Evolutionary conservation across 2,113 vertebrate species (phyloP).

Genomic region (Scomber japonicus): DNA sequence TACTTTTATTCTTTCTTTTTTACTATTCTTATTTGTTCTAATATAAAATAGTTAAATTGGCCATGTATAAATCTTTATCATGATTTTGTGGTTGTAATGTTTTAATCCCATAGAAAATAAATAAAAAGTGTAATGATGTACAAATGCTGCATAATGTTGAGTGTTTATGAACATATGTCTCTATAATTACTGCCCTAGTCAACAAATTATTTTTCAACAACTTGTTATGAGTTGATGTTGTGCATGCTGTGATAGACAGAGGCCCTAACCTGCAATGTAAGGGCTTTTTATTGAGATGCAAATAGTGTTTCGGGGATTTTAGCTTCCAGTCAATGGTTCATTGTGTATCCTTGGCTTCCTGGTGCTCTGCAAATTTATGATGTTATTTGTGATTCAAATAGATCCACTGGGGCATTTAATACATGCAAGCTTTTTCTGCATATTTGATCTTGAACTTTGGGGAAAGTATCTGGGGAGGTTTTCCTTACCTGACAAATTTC

Average conservation of each 20-base stretch:
- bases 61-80: too few species aligned
- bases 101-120: neutral
- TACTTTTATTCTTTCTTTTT: constrained; percentile 5
- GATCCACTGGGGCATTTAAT: constrained; percentile 40
- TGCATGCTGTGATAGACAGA: constrained; percentile 52
- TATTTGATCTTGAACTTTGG: constrained; percentile 43
- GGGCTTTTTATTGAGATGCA: constrained; percentile 75
- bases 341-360: constrained; percentile 64
- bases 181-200: constrained; percentile 42
- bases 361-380: constrained; percentile 67
- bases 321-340: constrained; percentile 60
- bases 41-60: neutral
- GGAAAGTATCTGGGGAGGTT: constrained; percentile 14
- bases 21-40: constrained; percentile 6
- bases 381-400: constrained; percentile 74
- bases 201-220: constrained; percentile 54
- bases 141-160: constrained; percentile 14
- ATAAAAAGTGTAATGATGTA: neutral
- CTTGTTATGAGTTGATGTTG: constrained; percentile 54
- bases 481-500: constrained; percentile 29
- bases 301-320: constrained; percentile 66
- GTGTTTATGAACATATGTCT: constrained; percentile 28
- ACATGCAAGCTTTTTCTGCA: constrained; percentile 41
- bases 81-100: too few species aligned
- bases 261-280: constrained; percentile 59